phyloP scores from a whole-genome alignment of 1,140 invertebrate species.

The Thrips palmi region DNA sequence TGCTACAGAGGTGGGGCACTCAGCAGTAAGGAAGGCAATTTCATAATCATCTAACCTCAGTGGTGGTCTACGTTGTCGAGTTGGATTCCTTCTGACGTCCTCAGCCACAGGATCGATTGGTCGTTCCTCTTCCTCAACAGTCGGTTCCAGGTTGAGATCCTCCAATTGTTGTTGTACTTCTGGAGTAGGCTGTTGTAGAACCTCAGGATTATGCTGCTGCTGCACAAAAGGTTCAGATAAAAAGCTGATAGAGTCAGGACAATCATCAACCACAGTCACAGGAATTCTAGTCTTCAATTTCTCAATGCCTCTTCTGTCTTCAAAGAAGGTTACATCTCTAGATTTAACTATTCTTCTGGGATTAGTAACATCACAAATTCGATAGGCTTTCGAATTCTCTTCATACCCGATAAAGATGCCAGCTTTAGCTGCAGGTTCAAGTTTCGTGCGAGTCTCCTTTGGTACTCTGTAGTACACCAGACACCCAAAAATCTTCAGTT shows the following conservation, averaged over 20 bases:
- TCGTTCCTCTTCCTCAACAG: neutral
- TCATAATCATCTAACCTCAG: too few species aligned
- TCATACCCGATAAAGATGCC: too few species aligned
- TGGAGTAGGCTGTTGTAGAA: too few species aligned
- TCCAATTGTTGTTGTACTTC: too few species aligned
- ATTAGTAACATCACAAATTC: neutral
- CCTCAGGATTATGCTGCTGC: too few species aligned
- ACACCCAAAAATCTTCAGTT: constrained; percentile 13
- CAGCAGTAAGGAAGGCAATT: too few species aligned
- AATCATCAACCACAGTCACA: neutral
- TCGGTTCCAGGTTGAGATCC: neutral
- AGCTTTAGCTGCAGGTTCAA: constrained; percentile 7
- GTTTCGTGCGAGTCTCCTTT: constrained; percentile 10
- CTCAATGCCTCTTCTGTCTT: neutral
- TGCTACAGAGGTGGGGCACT: too few species aligned
- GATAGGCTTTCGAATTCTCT: constrained; percentile 4
- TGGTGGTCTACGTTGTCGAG: neutral
- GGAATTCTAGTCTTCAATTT: neutral
- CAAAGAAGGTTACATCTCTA: neutral
- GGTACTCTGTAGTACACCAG: constrained; percentile 12
- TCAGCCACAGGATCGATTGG: neutral
- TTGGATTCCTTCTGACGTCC: neutral
- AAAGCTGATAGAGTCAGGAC: neutral
- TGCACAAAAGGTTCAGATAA: too few species aligned
- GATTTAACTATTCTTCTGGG: neutral